Base-by-base conservation (phyloP, 2,113 vertebrate genomes). In the Argyrosomus japonicus region DNA sequence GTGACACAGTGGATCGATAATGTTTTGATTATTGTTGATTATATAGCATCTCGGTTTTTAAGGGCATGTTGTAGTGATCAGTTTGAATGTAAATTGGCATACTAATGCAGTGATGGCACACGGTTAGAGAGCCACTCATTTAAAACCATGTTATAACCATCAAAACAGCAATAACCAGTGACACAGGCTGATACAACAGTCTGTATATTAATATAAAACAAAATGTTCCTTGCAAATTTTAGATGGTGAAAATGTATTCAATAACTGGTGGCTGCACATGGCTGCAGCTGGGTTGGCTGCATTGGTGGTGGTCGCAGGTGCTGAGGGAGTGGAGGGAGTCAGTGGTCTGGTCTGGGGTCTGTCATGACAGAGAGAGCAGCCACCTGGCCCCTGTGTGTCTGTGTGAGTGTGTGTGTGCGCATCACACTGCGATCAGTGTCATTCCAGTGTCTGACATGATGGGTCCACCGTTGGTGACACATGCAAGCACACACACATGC, bases 381-480 rank as follows among this genome's bases (percentile, higher is more conserved):
- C 87, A 83, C 85, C 86, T 89, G 84, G 45, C 48, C 63, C 76
- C 67, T 78, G 36, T 23, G 13, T 61, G 15, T 75, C 32, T 57
- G 74, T 69, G 69, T 53, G 61, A 78, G 78, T 70, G 70, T 81
- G 62, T 57, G 67, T 69, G 69, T 51, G 64, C 4, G 32, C 23
- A 65, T 81, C 23, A 64, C 79, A 67, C 48, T 48, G 54, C 21
- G 82, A 88, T 90, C 85, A 90, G 79, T 89, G 86, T 88, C 86
- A 81, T 80, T 81, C 75, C 65, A 65, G 74, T 88, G 90, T 91
- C 82, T 90, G 85, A 92, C 87, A 92, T 90, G 83, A 85, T 83
- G 68, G 68, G 32, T 67, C 68, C 68, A 68, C 77, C 65, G 45
- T 82, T 81, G 75, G 69, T 88, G 78, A 91, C 87, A 90, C 64